Base-by-base conservation (phyloP, 2,797 vertebrate genomes). In the Sciaenops ocellatus region DNA sequence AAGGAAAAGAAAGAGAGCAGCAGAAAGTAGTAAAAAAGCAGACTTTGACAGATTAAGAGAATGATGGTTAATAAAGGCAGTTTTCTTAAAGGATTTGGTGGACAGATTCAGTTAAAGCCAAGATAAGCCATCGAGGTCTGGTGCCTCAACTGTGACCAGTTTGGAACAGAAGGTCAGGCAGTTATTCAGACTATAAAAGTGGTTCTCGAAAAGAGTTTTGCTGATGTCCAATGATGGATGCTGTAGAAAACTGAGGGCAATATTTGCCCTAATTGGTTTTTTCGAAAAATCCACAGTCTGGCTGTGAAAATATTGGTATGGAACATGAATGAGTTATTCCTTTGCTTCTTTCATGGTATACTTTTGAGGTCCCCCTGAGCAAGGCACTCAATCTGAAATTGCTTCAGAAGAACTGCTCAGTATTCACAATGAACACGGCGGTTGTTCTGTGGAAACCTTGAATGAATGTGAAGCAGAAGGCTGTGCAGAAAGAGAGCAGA, bases 181-280 rank as follows among this genome's bases (percentile, higher is more conserved):
- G 50, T 3, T 34, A 60, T 52, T 76, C 76, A 48, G 26, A 68
- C 42, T 46, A 17, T 70, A 47, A n/a, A 76, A 69, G 60, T n/a
- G 41, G 20, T 57, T 73, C 41, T 54, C 28, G 15, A 64, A 82
- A 80, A 65, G 54, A 59, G 62, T 71, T 82, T 65, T 77, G 52
- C n/a, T 13, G 57, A 60, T 15, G 16, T 55, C 46, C 50, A 5
- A 26, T 84, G 85, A 74, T 56, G 51, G 54, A 80, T 75, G 50
- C 50, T 62, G 20, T 7, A 3, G 28, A 79, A 79, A 67, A 66
- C 44, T 34, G 30, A 51, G 48, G 69, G 47, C 52, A 69, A 2
- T 52, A 20, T 59, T 41, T 18, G 46, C 13, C 15, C 38, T 63
- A 70, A 87, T 55, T 76, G 68, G 22, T 34, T 34, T 30, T 30